A percentile compares a stretch with the other conserved stretches of the same genome.
phyloP scores from a whole-genome alignment of 2,888 invertebrate species.

The Cenopis cana region DNA sequence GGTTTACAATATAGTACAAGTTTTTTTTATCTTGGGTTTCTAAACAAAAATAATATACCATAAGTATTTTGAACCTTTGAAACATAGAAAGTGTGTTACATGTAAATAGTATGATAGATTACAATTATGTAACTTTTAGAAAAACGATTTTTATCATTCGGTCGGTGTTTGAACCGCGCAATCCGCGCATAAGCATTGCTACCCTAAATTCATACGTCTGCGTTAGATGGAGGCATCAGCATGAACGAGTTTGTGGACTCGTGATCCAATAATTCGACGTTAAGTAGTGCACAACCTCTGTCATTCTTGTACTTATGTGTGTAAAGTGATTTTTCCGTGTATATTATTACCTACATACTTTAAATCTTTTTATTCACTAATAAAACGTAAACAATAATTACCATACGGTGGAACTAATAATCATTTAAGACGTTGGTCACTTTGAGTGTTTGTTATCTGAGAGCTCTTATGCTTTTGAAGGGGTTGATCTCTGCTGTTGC shows the following conservation, averaged over 20 bases:
- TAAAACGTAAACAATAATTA: no score
- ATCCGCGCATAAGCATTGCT: not conserved
- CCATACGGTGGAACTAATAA: no score
- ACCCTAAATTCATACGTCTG: constrained; percentile 16
- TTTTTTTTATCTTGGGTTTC: not conserved
- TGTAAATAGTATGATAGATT: not conserved
- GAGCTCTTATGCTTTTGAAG: not conserved
- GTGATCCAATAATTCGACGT: not conserved
- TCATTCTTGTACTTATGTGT: not conserved
- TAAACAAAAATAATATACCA: not conserved
- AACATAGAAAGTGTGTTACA: not conserved
- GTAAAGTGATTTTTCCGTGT: no score
- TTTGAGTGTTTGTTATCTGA: not conserved
- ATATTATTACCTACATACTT: no score
- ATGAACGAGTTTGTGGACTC: constrained; percentile 6
- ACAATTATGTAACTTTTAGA: not conserved
- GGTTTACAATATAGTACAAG: not conserved
- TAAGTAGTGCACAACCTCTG: not conserved
- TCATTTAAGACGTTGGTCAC: no score
- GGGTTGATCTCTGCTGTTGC: not conserved
- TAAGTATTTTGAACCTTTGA: not conserved
- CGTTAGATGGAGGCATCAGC: constrained; percentile 4
- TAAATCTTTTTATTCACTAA: no score
- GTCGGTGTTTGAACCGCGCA: not conserved
- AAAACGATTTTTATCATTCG: not conserved